These are phyloP conservation scores for Poeciliopsis retropinna DNA, from an alignment of 2,113 vertebrate genomes.

Conservation along the genomic window DNA sequence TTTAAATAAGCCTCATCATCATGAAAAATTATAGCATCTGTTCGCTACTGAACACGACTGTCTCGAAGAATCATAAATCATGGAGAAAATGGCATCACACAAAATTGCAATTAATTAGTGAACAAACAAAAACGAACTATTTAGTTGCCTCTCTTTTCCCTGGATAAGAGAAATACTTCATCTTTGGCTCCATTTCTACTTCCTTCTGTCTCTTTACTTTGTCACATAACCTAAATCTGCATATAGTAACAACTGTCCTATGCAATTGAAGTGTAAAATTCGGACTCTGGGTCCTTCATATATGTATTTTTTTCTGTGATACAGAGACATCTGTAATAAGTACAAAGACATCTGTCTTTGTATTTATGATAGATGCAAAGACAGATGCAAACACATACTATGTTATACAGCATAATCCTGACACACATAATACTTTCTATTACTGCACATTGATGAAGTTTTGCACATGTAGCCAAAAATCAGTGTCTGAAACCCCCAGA, in stretches of 20 bases:
- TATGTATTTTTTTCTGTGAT: too few relatives aligned
- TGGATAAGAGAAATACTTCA: slow-evolving; percentile 13
- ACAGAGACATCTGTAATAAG: too few relatives aligned
- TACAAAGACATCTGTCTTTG: too few relatives aligned
- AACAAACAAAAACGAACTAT: neutral
- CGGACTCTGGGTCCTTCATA: too few relatives aligned
- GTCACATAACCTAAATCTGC: slow-evolving; percentile 26
- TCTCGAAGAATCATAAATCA: slow-evolving; percentile 46
- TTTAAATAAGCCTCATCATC: slow-evolving; percentile 57
- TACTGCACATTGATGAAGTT: slow-evolving; percentile 2
- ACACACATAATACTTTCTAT: neutral
- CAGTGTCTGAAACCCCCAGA: neutral
- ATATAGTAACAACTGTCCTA: slow-evolving; percentile 34
- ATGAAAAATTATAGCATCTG: slow-evolving; percentile 59
- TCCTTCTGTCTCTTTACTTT: slow-evolving; percentile 1
- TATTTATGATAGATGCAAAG: slow-evolving; percentile 29
- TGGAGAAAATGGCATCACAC: slow-evolving; percentile 13
- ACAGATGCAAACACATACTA: slow-evolving; percentile 24
- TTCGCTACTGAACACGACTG: slow-evolving; percentile 38
- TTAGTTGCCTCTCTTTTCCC: slow-evolving; percentile 29
- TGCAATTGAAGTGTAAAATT: slow-evolving; percentile 34
- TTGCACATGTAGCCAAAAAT: slow-evolving; percentile 4
- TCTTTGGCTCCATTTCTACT: slow-evolving; percentile 10
- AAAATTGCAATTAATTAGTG: slow-evolving; percentile 56
- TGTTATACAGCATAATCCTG: neutral